Evolutionary conservation across 2,888 invertebrate genomes (phyloP).

Genomic region (Pecten maximus): DNA sequence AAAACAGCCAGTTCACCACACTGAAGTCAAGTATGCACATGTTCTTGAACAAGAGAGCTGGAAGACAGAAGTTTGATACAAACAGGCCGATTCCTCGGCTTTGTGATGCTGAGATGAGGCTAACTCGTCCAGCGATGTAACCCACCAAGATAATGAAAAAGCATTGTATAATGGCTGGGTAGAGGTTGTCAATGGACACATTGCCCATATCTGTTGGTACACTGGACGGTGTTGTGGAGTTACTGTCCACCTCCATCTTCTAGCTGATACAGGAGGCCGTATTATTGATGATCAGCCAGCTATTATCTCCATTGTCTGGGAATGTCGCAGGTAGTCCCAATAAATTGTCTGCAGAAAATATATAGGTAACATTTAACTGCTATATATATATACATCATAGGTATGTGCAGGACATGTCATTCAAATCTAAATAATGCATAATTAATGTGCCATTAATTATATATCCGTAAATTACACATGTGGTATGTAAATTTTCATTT

Average conservation of each 20-base stretch:
- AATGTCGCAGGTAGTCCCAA: neutral
- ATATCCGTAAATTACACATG: too few species aligned
- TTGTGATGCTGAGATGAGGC: constrained; percentile 73
- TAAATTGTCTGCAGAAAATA: neutral
- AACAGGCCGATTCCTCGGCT: constrained; percentile 91
- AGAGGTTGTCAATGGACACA: constrained; percentile 87
- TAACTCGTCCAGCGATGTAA: constrained; percentile 79
- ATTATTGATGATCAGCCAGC: neutral
- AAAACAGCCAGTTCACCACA: constrained; percentile 92
- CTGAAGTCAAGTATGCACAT: constrained; percentile 90
- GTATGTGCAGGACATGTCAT: too few species aligned
- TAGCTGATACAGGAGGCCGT: neutral
- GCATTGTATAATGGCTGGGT: constrained; percentile 95
- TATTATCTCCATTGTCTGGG: neutral
- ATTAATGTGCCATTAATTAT: too few species aligned
- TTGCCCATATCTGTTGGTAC: constrained; percentile 31
- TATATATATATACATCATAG: too few species aligned
- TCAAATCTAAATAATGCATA: too few species aligned
- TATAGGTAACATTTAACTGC: too few species aligned
- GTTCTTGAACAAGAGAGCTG: constrained; percentile 94
- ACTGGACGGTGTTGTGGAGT: constrained; percentile 38
- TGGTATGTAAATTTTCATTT: too few species aligned
- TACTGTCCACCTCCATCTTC: neutral
- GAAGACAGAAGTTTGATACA: constrained; percentile 96
- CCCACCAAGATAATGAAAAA: constrained; percentile 86